A percentile compares a stretch with the other conserved stretches of the same genome.
phyloP scores from a whole-genome alignment of 1,140 invertebrate species.

The Antheraea pernyi region DNA sequence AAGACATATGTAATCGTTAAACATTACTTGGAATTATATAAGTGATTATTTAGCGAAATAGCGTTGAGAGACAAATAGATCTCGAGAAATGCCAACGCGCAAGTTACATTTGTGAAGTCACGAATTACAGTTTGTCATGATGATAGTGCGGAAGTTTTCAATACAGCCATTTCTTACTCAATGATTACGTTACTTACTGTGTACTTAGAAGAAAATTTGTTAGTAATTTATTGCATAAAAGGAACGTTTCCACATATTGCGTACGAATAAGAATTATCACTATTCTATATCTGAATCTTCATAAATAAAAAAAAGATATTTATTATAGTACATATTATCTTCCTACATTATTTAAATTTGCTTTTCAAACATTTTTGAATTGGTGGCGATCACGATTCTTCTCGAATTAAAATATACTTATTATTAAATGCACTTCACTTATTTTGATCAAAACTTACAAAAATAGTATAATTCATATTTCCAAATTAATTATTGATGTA shows the following conservation, averaged over 20 bases:
- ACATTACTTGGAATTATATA: constrained; percentile 5
- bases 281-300: too few relatives aligned
- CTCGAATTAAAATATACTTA: too few relatives aligned
- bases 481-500: too few relatives aligned
- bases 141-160: constrained; percentile 5
- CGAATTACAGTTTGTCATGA: constrained; percentile 1
- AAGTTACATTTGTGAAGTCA: constrained; percentile 2
- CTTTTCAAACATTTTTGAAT: too few relatives aligned
- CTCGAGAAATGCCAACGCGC: constrained; percentile 7
- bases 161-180: background rate
- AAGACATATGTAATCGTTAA: background rate
- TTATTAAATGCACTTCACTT: too few relatives aligned
- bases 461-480: too few relatives aligned
- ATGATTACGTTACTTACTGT: background rate
- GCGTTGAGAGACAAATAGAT: background rate
- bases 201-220: constrained; percentile 13
- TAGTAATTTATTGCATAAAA: background rate
- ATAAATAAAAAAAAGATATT: too few relatives aligned
- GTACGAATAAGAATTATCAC: too few relatives aligned
- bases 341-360: too few relatives aligned
- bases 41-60: constrained; percentile 1
- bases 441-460: too few relatives aligned
- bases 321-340: too few relatives aligned
- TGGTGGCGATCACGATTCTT: too few relatives aligned
- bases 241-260: background rate